phyloP scores from a whole-genome alignment of 2,888 invertebrate genomes.

The Steinernema hermaphroditum region DNA sequence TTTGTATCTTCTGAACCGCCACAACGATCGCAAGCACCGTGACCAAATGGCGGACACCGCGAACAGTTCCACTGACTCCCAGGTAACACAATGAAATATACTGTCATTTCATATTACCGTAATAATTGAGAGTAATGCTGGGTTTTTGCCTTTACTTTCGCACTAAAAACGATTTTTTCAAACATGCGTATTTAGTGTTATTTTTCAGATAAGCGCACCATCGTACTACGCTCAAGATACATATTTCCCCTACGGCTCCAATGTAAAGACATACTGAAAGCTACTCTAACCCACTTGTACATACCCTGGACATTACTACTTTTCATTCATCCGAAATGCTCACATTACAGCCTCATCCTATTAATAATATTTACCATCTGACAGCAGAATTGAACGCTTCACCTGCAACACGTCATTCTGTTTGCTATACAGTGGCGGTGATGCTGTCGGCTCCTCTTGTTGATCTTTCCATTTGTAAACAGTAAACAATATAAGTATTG shows the following conservation, averaged over 20 bases:
- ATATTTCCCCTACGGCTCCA: slow-evolving; percentile 34
- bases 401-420: background rate
- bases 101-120: too few species aligned
- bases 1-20: slow-evolving; percentile 32
- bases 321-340: background rate
- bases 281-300: background rate
- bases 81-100: slow-evolving; percentile 33
- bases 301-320: background rate
- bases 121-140: too few species aligned
- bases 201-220: slow-evolving; percentile 34
- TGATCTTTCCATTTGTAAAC: background rate
- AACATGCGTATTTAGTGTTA: too few species aligned
- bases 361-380: background rate
- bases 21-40: slow-evolving; percentile 33
- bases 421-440: background rate
- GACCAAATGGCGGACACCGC: slow-evolving; percentile 33
- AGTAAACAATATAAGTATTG: too few species aligned
- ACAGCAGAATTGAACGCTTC: background rate
- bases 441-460: background rate
- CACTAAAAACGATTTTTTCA: too few species aligned
- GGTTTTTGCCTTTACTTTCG: too few species aligned
- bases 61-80: slow-evolving; percentile 32
- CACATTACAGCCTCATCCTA: background rate
- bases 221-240: slow-evolving; percentile 34
- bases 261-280: slow-evolving; percentile 29